Conservation (phyloP, 2,888 invertebrate species). For the Tachina lurida region DNA sequence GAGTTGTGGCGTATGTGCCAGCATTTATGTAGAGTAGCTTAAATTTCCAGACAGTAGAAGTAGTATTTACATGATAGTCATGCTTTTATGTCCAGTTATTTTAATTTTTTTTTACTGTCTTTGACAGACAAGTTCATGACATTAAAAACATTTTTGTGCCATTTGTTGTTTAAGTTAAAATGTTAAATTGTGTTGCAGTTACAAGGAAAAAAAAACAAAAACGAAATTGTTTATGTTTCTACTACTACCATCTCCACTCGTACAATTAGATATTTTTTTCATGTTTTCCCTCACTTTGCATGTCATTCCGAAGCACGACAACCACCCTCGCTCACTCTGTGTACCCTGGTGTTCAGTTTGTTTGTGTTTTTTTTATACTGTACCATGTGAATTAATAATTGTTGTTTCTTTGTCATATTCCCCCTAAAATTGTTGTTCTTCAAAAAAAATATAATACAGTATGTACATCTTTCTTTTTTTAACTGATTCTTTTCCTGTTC, state of each 20-base stretch:
- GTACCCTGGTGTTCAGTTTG: conserved; percentile 21
- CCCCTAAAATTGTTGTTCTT: conserved; percentile 5
- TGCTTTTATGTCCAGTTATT: conserved; percentile 61
- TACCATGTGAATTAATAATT: conserved; percentile 63
- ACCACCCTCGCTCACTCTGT: not conserved
- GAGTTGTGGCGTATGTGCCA: not conserved
- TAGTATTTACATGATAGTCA: conserved; percentile 11
- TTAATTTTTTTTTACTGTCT: conserved; percentile 51
- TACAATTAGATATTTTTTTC: conserved; percentile 19
- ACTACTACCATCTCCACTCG: not conserved
- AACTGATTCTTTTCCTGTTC: conserved; percentile 16
- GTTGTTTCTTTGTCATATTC: conserved; percentile 20
- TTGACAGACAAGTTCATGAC: conserved; percentile 74
- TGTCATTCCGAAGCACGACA: not conserved
- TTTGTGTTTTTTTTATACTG: conserved; percentile 41
- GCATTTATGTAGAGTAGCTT: conserved; percentile 41
- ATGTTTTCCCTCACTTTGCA: conserved; percentile 45
- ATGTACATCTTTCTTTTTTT: not conserved
- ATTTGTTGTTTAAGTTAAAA: conserved; percentile 54
- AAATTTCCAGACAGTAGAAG: conserved; percentile 48
- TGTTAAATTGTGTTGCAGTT: conserved; percentile 53
- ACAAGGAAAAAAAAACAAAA: conserved; percentile 9
- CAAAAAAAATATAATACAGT: conserved; percentile 18
- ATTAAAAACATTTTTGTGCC: conserved; percentile 68
- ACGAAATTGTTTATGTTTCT: conserved; percentile 37